Percentiles rank a stretch among this genome's conserved stretches.
phyloP scores from a whole-genome alignment of 2,888 invertebrate genomes.

The Drosophila macrospina region DNA sequence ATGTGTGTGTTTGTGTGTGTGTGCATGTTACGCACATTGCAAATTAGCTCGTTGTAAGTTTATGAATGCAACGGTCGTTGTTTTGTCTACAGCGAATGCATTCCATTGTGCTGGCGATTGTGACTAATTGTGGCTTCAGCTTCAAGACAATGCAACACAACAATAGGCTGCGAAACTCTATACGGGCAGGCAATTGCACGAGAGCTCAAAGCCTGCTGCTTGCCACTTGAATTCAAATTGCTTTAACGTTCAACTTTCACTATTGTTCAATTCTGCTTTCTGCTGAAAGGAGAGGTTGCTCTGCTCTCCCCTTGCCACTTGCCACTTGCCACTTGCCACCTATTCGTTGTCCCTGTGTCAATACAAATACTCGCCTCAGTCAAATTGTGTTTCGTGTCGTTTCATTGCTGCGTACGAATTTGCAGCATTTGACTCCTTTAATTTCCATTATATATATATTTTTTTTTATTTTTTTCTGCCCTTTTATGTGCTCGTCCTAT shows the following conservation, averaged over 20 bases:
- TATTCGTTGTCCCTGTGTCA: conserved; percentile 14
- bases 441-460: conserved; percentile 19
- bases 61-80: conserved; percentile 13
- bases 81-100: conserved; percentile 1
- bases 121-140: background rate
- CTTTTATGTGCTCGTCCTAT: conserved; percentile 6
- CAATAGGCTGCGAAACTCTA: background rate
- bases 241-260: conserved; percentile 11
- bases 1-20: background rate
- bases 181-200: background rate
- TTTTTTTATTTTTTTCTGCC: background rate
- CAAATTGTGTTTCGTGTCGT: conserved; percentile 43
- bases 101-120: conserved; percentile 3
- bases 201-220: conserved; percentile 13
- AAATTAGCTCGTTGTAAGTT: conserved; percentile 28
- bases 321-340: background rate
- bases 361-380: conserved; percentile 40
- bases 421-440: conserved; percentile 41
- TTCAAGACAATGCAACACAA: conserved; percentile 7
- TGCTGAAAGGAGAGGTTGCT: background rate
- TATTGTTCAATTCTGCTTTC: conserved; percentile 28
- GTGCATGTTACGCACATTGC: conserved; percentile 18
- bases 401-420: conserved; percentile 20
- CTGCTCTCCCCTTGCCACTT: background rate
- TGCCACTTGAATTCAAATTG: conserved; percentile 37